Evolutionary conservation across 2,888 invertebrate species (phyloP), one percentile per base, ranked within the genome.

Genomic region (Selenia dentaria): DNA sequence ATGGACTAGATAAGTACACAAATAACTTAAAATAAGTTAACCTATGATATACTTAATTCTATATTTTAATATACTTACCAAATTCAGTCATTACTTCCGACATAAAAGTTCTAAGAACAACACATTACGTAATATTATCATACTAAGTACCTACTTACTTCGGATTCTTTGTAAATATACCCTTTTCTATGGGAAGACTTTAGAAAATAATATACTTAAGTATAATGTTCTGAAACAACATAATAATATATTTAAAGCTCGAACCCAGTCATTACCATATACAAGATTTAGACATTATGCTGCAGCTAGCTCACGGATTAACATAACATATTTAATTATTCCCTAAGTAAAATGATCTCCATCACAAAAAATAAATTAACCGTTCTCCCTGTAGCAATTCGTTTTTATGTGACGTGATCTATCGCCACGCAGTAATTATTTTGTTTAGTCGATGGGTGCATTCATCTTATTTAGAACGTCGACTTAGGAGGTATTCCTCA

Each of bases 401-500:
- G 39, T 43, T 52, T 51, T 41, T 37, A 47, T 45, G 43, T 46
- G 55, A 48, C 53, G 51, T 58, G 58, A 58, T 53, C 45, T 59
- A 59, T 59, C 56, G 56, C 33, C 24, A 25, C 9, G 10, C 13
- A 24, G 42, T 52, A 54, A 58, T 59, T 56, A 56, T 56, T 47
- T 57, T 54, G 43, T 50, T 50, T 38, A 27, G 47, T 45, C 47
- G 45, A 35, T 47, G 26, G 31, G 25, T 45, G 48, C 58, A 46
- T 56, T 54, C 50, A 48, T 59, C 54, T 56, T 47, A 38, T 38
- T 53, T 51, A 41, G 38, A 41, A 53, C 45, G 64, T 74, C 74
- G 60, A 67, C 78, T 65, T 64, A 54, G 67, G 76, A 74, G 76
- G 76, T 79, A 74, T 68, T 66, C 56, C 57, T 69, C 67, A 74